A percentile compares a stretch with the other conserved stretches of the same genome.
Conservation (phyloP, 2,888 invertebrate genomes). For the Hyposoter dolosus region DNA sequence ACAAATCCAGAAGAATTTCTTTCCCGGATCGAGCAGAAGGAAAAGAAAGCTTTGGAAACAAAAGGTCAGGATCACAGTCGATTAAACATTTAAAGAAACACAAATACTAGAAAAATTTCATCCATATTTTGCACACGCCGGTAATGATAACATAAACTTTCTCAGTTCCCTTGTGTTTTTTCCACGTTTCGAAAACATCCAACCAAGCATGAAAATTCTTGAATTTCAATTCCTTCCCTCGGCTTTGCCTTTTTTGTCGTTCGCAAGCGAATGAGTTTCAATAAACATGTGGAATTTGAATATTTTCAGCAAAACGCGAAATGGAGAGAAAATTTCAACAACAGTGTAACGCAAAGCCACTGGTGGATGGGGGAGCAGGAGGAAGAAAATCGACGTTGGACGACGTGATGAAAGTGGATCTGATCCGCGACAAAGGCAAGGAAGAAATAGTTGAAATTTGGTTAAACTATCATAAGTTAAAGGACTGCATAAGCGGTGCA, state of each 20-base stretch:
- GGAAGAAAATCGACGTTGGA: slow-evolving; percentile 84
- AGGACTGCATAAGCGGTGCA: slow-evolving; percentile 91
- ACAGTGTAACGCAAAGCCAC: slow-evolving; percentile 75
- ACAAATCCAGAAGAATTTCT: slow-evolving; percentile 92
- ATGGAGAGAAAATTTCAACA: slow-evolving; percentile 75
- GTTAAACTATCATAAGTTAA: slow-evolving; percentile 92
- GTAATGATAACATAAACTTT: neutral
- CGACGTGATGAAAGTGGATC: slow-evolving; percentile 92
- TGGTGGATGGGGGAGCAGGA: neutral
- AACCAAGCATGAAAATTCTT: neutral
- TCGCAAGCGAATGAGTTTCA: neutral
- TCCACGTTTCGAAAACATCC: neutral
- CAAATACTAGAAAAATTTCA: neutral
- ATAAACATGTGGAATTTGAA: neutral
- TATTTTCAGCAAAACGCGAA: slow-evolving; percentile 78
- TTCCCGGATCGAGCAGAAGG: slow-evolving; percentile 87
- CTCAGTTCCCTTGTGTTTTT: neutral
- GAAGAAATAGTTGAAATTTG: slow-evolving; percentile 92
- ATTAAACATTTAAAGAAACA: neutral
- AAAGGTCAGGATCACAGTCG: slow-evolving; percentile 74
- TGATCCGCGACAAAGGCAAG: slow-evolving; percentile 89
- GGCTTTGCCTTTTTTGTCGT: neutral
- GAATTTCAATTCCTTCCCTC: neutral
- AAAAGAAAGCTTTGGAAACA: slow-evolving; percentile 77
- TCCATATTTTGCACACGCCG: neutral